Evolutionary conservation across 2,113 vertebrate species (phyloP), one percentile per base, ranked within the genome.

Genomic region (Cichladusa arquata): DNA sequence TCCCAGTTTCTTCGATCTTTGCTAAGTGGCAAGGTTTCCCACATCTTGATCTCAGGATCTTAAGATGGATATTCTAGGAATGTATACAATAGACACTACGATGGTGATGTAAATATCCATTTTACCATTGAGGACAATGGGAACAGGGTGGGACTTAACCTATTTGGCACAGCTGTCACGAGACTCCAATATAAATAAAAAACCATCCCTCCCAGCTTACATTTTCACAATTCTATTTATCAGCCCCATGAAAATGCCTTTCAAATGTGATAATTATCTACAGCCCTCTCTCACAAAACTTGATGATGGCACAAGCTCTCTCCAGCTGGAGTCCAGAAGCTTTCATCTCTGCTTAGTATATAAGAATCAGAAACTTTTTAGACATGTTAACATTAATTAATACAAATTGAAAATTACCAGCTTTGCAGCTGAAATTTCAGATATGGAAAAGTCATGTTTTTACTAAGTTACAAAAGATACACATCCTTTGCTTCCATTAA

Each of bases 61-160:
- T 84, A 24, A 62, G n/a, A 26, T 28, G 29, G 19, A 36, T 72
- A 56, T 53, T 92, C 45, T 42, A 69, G 84, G 62, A 77, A 73
- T 44, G 36, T 2, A 8, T 81, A 50, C 33, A 28, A 25, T n/a
- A 45, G 54, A 42, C 66, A 56, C 22, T 36, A 22, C 0, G 0
- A 38, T 65, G 44, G 14, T 61, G 57, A 72, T 61, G 54, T 54
- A 78, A 91, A 62, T 65, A 80, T 7, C 36, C 26, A 45, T 58
- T 86, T 91, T 76, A n/a, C 26, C 16, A 36, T 29, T 51, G n/a
- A 82, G 19, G 28, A 61, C 76, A 77, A 66, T 33, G 54, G 42
- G 36, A 77, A 15, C 18, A 54, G 60, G 42, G 40, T 60, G 51
- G 58, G 23, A 78, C 45, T 61, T n/a, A 64, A 58, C 20, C 61